Base-by-base conservation (phyloP, 2,888 invertebrate genomes). In the Neuroscelio doddi region DNA sequence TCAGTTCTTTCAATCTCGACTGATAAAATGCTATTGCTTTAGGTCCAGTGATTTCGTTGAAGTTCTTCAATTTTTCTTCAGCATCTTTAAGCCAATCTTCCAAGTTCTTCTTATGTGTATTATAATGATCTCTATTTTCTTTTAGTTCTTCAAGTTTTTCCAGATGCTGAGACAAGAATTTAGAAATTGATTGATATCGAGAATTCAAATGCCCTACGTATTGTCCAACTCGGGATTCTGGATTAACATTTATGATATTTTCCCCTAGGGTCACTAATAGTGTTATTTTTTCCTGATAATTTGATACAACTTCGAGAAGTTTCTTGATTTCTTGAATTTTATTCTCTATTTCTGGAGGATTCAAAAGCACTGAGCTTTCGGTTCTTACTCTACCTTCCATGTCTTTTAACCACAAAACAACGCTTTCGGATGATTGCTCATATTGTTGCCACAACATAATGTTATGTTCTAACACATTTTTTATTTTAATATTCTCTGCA, bases 161-260 rank as follows among this genome's bases (percentile, higher is more conserved):
- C 5, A 93, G 85, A 78, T 93, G 91, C 52, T 88, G 89, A 0
- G 88, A 86, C 52, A 93, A 86, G 74, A 92, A 92, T 78, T 93
- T 94, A 0, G 87, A 85, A 0, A 94, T 88, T 0, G 91, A 89
- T 80, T 93, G 91, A 80, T 93, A 93, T 70, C 96, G 88, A 8
- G 90, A 89, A 1, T 89, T 88, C 53, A 96, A 86, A 79, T 95
- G 94, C 50, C 89, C 90, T 0, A 93, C 91, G 79, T 93, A 92
- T 78, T 95, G 94, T 1, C 90, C 88, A 9, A 94, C 92, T 36
- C 95, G 88, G 0, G 93, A 93, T 78, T 96, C 96, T 0, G 95
- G 93, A 55, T 59, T 74, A 0, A 72, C 68, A 58, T 90, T 88
- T 24, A 91, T 87, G 34, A 97, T 90, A 69, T 90, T 88, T 49